A percentile compares a stretch with the other conserved stretches of the same genome.
Evolutionary conservation across 2,888 invertebrate species (phyloP).

Genomic region (Campopleginae sp.): DNA sequence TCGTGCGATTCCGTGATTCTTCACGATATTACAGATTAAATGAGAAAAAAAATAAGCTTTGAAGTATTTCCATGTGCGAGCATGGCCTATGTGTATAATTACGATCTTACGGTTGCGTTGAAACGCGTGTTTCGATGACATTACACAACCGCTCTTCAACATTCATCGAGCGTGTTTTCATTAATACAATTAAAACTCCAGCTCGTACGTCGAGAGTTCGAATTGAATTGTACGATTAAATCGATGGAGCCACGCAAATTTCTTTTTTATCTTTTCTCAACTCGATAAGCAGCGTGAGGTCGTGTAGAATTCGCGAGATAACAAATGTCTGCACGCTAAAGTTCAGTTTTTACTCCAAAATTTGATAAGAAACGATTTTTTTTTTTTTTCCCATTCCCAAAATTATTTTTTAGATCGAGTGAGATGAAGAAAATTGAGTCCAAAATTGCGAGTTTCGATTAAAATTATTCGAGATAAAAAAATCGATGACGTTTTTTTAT

Average conservation of each 20-base stretch:
- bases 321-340: slow-evolving; percentile 13
- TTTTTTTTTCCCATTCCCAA: neutral
- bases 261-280: neutral
- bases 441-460: neutral
- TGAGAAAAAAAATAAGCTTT: neutral
- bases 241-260: neutral
- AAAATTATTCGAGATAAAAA: neutral
- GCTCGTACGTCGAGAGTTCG: neutral
- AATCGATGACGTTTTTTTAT: neutral
- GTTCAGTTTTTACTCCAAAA: neutral
- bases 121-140: slow-evolving; percentile 24
- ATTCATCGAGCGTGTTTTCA: slow-evolving; percentile 3
- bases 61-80: slow-evolving; percentile 5
- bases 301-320: slow-evolving; percentile 4
- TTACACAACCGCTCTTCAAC: slow-evolving; percentile 22
- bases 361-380: neutral
- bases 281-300: neutral
- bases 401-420: neutral
- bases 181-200: slow-evolving; percentile 46
- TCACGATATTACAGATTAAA: slow-evolving; percentile 35
- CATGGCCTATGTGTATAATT: slow-evolving; percentile 6
- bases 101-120: slow-evolving; percentile 18
- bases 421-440: neutral
- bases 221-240: slow-evolving; percentile 24
- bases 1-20: slow-evolving; percentile 19